These are phyloP conservation scores for Megalops cyprinoides DNA, from an alignment of 2,797 vertebrate species.

Conservation along the genomic window DNA sequence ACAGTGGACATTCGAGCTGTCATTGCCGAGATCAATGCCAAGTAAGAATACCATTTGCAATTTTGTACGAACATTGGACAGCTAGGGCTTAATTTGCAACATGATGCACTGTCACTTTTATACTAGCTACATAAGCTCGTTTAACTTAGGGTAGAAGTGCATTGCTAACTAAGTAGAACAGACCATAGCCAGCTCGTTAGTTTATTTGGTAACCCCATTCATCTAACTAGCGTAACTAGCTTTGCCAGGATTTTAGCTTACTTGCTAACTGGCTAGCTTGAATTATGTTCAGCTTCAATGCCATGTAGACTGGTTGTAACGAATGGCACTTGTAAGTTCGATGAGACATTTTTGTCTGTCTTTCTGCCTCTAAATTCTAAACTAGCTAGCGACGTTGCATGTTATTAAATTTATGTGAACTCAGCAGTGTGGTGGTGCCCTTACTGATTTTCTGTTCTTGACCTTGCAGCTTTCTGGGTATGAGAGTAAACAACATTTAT, in stretches of 20 bases:
- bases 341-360: constrained; percentile 10
- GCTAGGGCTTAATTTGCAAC: background rate
- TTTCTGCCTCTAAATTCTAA: no score
- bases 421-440: background rate
- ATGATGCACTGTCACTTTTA: background rate
- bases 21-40: constrained; percentile 86
- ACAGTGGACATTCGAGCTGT: constrained; percentile 89
- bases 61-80: background rate
- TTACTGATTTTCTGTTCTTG: background rate
- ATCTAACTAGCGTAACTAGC: background rate
- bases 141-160: background rate
- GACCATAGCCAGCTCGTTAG: background rate
- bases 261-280: no score
- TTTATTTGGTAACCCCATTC: background rate
- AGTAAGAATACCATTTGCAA: constrained; percentile 68
- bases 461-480: constrained; percentile 85
- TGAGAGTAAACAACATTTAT: constrained; percentile 96
- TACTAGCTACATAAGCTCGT: no score
- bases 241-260: no score
- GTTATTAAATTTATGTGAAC: constrained; percentile 22
- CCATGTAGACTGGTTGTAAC: no score
- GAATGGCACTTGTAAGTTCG: background rate
- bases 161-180: background rate
- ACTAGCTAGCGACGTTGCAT: constrained; percentile 8
- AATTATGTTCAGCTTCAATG: no score